A percentile compares a stretch with the other conserved stretches of the same genome.
Conservation (phyloP, 2,113 vertebrate genomes). For the Paramormyrops kingsleyae region DNA sequence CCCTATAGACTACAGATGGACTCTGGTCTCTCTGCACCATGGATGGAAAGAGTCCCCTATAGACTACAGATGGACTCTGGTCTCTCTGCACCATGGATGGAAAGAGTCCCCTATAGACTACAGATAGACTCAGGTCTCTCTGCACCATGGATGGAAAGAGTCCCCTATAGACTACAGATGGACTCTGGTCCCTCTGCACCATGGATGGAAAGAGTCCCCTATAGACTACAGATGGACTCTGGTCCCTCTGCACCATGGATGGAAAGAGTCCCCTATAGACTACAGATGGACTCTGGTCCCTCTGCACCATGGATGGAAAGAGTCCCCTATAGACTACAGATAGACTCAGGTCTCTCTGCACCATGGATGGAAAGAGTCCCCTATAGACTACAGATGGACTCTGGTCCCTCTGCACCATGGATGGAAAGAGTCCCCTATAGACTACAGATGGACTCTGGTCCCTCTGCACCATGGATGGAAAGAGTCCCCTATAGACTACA, state of each 20-base stretch:
- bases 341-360: background rate
- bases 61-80: background rate
- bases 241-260: background rate
- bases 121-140: background rate
- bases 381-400: background rate
- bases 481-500: background rate
- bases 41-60: background rate
- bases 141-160: background rate
- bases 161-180: background rate
- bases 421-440: background rate
- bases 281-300: background rate
- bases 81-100: background rate
- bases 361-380: background rate
- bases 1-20: background rate
- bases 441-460: background rate
- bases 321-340: background rate
- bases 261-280: background rate
- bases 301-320: background rate
- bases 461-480: background rate
- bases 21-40: background rate
- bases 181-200: background rate
- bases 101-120: background rate
- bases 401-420: background rate
- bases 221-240: background rate
- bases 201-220: background rate